Base-by-base conservation (phyloP, 2,113 vertebrate species). In the Bungarus multicinctus region DNA sequence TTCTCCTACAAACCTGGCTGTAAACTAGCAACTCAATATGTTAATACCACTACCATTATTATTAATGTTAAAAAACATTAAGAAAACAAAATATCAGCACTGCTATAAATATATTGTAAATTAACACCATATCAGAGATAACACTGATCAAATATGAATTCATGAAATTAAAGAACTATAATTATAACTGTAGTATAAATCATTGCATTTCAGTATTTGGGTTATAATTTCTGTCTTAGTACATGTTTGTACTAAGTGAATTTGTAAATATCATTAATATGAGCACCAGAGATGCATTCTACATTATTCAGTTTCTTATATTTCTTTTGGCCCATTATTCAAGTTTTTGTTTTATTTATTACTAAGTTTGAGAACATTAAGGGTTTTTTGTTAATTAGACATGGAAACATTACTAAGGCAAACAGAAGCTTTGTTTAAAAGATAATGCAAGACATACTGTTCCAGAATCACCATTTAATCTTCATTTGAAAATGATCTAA, bases 161-260 rank as follows among this genome's bases (percentile, higher is more conserved):
- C 2, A 0, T 91, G 47, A 90, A 88, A 87, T 58, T 52, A 45
- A 91, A 94, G 52, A 1, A 39, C 87, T 88, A 94, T 90, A 92
- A 91, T 52, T 85, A 69, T 0, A 91, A 94, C 90, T 90, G 9
- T 11, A 64, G 89, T 30, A 91, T 74, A 95, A 90, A 90, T 95
- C 74, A 87, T 52, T 69, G 91, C 92, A 90, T 16, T 94, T 50
- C 22, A 0, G 53, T 12, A 0, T 27, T 64, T 58, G 7, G 8
- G 91, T 94, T 91, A 89, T 25, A 90, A 91, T 95, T 95, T 94
- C 81, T 91, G 85, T 81, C 91, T 96, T 85, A 90, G 50, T 60
- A 92, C 23, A 90, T 85, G 81, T 69, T 94, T 93, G 91, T n/a
- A n/a, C n/a, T n/a, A n/a, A n/a, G 93, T n/a, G 16, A 96, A 39